These are phyloP conservation scores for Phoenicopterus ruber DNA, from an alignment of 2,113 vertebrate genomes.

Conservation along the genomic window DNA sequence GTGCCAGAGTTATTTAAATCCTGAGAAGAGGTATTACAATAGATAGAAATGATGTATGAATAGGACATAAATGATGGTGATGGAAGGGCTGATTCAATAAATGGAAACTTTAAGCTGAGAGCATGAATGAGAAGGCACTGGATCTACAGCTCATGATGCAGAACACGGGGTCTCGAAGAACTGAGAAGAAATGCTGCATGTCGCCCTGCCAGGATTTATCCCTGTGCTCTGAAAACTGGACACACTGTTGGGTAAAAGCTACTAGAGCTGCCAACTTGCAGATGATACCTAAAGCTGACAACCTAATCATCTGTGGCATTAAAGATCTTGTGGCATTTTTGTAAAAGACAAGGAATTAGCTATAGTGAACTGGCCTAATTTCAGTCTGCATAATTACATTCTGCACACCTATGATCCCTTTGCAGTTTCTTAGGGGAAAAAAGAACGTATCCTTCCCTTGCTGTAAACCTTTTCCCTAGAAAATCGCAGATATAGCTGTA, in stretches of 20 bases:
- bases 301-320: background rate
- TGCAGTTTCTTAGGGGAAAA: background rate
- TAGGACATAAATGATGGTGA: background rate
- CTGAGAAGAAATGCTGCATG: background rate
- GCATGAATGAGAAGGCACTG: background rate
- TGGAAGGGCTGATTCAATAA: slow-evolving; percentile 28
- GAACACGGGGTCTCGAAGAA: background rate
- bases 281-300: background rate
- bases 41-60: slow-evolving; percentile 21
- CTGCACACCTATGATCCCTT: background rate
- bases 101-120: background rate
- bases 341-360: slow-evolving; percentile 22
- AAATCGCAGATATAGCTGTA: background rate
- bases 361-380: slow-evolving; percentile 36
- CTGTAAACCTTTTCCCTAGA: background rate
- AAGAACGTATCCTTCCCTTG: background rate
- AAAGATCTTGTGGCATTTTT: slow-evolving; percentile 7
- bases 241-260: background rate
- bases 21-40: slow-evolving; percentile 14
- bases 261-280: background rate
- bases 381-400: slow-evolving; percentile 19
- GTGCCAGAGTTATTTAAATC: slow-evolving; percentile 29
- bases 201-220: background rate
- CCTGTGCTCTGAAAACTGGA: background rate
- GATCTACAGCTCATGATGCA: background rate